Conservation (phyloP, 53 echinoderm and acorn worm species). For the Paracentrotus lividus region DNA sequence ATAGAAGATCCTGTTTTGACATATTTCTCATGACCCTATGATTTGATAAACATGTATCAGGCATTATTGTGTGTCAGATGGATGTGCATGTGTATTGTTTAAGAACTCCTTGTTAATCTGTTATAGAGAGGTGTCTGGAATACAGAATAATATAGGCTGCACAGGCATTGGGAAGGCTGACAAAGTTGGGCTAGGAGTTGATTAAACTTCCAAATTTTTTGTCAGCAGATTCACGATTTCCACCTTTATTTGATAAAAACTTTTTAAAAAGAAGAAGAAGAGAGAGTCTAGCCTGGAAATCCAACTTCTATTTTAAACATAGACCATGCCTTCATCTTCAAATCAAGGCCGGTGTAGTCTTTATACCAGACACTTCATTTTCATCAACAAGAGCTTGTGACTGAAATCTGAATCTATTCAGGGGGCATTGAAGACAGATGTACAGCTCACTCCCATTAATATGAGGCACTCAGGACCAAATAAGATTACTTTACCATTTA, state of each 20-base stretch:
- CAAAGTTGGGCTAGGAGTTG: too few species aligned
- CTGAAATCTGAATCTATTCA: neutral
- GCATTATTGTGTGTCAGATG: neutral
- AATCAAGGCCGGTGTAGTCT: neutral
- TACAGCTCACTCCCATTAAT: too few species aligned
- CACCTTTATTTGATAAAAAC: too few species aligned
- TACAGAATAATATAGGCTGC: neutral
- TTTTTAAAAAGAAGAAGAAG: too few species aligned
- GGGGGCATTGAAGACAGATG: too few species aligned
- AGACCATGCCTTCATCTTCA: neutral
- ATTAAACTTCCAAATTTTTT: too few species aligned
- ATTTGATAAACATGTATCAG: neutral
- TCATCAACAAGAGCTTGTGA: neutral
- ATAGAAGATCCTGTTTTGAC: neutral
- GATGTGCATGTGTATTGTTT: neutral
- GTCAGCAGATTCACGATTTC: too few species aligned
- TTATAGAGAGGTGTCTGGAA: neutral
- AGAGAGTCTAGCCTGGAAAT: too few species aligned
- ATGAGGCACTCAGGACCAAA: too few species aligned
- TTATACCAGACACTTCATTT: neutral
- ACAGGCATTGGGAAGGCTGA: neutral
- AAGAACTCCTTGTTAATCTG: neutral
- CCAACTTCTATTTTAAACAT: too few species aligned
- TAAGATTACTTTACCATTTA: too few species aligned
- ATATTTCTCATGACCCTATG: slow-evolving; percentile 49